These are phyloP conservation scores for Toxostoma redivivum DNA, from an alignment of 2,113 vertebrate genomes.

Conservation along the genomic window DNA sequence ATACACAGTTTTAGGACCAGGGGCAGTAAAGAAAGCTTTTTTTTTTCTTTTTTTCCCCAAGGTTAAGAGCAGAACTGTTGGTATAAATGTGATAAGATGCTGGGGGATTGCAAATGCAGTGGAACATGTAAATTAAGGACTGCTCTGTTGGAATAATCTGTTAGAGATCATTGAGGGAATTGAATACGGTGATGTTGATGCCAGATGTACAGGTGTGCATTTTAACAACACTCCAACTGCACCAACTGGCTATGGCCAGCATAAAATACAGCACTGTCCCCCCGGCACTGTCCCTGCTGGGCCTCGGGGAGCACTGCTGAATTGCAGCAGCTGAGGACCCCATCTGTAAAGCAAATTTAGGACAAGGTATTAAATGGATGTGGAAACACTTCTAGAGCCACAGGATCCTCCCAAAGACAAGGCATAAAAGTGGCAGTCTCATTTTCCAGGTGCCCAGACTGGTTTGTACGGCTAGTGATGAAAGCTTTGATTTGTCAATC, in stretches of 20 bases:
- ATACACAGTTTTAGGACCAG: not conserved
- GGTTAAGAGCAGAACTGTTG: not conserved
- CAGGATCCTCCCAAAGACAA: not conserved
- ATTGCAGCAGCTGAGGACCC: not conserved
- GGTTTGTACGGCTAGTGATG: not conserved
- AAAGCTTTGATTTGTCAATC: not conserved
- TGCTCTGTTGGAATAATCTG: not conserved
- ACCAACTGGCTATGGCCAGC: not conserved
- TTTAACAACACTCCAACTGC: not conserved
- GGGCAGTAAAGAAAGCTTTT: not conserved
- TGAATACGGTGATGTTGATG: not conserved
- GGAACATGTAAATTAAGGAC: not conserved
- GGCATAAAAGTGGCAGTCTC: not conserved
- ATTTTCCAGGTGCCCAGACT: not conserved
- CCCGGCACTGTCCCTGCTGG: not conserved
- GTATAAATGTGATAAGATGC: not conserved
- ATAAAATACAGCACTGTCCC: not conserved
- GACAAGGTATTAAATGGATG: not conserved
- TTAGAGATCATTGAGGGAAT: not conserved
- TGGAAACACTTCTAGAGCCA: not conserved
- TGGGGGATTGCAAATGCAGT: not conserved
- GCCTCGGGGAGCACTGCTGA: not conserved
- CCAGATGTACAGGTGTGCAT: not conserved
- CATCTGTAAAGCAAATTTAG: not conserved
- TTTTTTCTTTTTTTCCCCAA: accelerated